phyloP scores from a whole-genome alignment of 2,113 vertebrate species.

The Tenebrosternarchus preto region DNA sequence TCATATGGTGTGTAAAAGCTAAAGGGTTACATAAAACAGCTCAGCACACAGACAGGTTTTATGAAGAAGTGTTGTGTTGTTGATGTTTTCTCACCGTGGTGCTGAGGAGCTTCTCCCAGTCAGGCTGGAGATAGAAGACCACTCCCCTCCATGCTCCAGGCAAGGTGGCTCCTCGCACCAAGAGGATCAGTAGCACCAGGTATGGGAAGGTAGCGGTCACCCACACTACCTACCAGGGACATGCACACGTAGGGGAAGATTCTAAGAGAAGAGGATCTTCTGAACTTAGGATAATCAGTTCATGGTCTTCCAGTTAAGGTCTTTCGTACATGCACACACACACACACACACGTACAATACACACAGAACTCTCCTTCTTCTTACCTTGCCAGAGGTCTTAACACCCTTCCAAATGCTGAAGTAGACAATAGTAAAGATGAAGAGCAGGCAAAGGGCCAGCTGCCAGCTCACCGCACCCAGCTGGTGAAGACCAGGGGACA shows the following conservation, averaged over 20 bases:
- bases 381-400: constrained; percentile 96
- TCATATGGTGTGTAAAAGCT: too few species aligned
- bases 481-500: constrained; percentile 87
- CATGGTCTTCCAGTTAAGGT: too few species aligned
- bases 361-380: not conserved
- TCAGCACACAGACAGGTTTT: too few species aligned
- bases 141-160: constrained; percentile 96
- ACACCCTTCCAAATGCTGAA: constrained; percentile 99
- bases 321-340: too few species aligned
- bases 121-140: constrained; percentile 91
- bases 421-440: constrained; percentile 94
- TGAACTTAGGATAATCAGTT: too few species aligned
- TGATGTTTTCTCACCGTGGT: constrained; percentile 78
- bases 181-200: constrained; percentile 84
- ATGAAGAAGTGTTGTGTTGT: too few species aligned
- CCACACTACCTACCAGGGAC: constrained; percentile 87
- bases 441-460: constrained; percentile 87
- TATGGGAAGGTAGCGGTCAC: constrained; percentile 97
- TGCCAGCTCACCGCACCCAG: constrained; percentile 94
- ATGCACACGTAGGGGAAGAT: not conserved
- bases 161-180: constrained; percentile 90
- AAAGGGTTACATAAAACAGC: too few species aligned
- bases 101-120: constrained; percentile 90
- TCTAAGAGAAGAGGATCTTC: not conserved
- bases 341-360: not conserved